Percentiles rank a stretch among this genome's conserved stretches.
Conservation (phyloP, 2,797 vertebrate genomes). For the Gymnothorax javanicus region DNA sequence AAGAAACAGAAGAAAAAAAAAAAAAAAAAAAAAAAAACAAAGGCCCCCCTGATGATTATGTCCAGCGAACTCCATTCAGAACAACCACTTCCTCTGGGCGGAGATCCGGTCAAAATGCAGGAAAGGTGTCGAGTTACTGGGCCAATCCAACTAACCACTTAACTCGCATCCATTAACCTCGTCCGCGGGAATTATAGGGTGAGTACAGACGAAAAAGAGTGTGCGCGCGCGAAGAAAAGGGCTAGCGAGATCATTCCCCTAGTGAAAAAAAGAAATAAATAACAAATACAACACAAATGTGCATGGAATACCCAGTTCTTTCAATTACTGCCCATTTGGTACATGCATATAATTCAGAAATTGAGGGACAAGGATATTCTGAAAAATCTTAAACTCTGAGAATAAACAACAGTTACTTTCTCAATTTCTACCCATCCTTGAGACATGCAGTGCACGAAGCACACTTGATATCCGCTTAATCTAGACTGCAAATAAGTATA, state of each 20-base stretch:
- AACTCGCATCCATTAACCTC: conserved; percentile 59
- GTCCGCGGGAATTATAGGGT: conserved; percentile 61
- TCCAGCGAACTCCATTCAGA: conserved; percentile 58
- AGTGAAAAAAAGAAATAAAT: conserved; percentile 61
- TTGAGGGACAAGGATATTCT: background rate
- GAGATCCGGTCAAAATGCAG: conserved; percentile 69
- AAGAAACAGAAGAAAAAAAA: conserved; percentile 42
- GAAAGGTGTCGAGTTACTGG: conserved; percentile 69
- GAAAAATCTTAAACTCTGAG: no score
- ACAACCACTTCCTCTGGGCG: conserved; percentile 42
- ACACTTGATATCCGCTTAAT: no score
- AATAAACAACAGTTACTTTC: conserved; percentile 5
- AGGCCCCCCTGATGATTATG: conserved; percentile 56
- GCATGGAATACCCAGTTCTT: background rate
- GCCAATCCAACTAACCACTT: conserved; percentile 53
- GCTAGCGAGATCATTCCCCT: conserved; percentile 61
- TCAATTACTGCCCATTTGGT: conserved; percentile 16
- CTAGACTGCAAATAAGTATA: no score
- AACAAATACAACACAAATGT: conserved; percentile 32
- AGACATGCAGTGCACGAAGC: background rate
- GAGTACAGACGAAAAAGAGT: conserved; percentile 26
- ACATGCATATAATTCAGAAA: background rate
- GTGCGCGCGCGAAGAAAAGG: conserved; percentile 11
- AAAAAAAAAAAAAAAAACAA: conserved; percentile 58
- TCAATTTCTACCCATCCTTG: background rate